Evolutionary conservation across 2,797 vertebrate genomes (phyloP), one percentile per base, ranked within the genome.

Genomic region (Ibycter americanus): DNA sequence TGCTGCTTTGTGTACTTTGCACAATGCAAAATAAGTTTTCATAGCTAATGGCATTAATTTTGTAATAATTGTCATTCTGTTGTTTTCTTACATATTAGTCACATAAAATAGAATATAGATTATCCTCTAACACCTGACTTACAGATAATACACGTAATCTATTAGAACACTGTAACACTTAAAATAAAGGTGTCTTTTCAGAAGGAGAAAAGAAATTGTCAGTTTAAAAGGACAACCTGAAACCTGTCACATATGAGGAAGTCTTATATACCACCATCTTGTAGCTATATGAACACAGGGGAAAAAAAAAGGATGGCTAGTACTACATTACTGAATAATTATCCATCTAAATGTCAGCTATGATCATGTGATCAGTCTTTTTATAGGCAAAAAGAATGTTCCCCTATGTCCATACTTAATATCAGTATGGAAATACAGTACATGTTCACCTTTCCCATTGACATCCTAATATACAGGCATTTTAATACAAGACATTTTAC

Each of bases 341-440:
- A 97, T 81, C 74, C 70, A 95, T 78, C 88, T 97, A 97, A 98
- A 98, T 97, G 97, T 97, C 97, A 98, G 93, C 92, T 73, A 47
- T 68, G 67, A 92, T 68, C 97, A 97, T 4, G 73, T 97, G 97
- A 93, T 78, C 51, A 84, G 74, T 67, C 93, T 96, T 97, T 97
- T 97, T 97, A 98, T 90, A 84, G 95, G 88, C 82, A 97, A 94
- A 97, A 96, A 67, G 83, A 97, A 97, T 56, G 66, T 91, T 97
- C 96, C 96, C 87, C 91, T 86, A 97, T 94, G 86, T 94, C 89
- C 81, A 87, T 84, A 94, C 85, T 96, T 97, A 96, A 95, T 96
- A 97, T 95, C 83, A 89, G 58, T 87, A 95, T 91, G 94, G 92
- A 97, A 96, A 94, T 93, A 89, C 18, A 95, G 70, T 66, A 61